Evolutionary conservation across 2,888 invertebrate genomes (phyloP), one percentile per base, ranked within the genome.

Genomic region (Xanthia icteritia): DNA sequence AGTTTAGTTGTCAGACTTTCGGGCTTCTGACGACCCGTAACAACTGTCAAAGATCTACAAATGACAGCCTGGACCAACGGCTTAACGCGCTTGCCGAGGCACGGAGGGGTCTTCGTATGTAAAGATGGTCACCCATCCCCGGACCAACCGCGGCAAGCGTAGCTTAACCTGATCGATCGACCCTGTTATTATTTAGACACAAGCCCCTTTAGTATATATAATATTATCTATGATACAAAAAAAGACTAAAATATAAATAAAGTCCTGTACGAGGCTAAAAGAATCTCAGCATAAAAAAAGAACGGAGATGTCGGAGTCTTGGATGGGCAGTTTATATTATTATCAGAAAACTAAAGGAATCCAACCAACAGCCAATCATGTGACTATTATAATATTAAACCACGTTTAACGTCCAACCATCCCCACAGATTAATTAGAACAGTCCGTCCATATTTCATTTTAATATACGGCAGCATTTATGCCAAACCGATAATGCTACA

Each of bases 401-500:
- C 76, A 75, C 20, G n/a, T n/a, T 56, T 63, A 63, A 36, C 42
- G 27, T 23, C 9, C 27, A 51, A 58, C 56, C 11, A 65, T 65
- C 64, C 79, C 42, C 39, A 74, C 81, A 74, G 75, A 78, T 76
- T 85, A 85, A 83, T 83, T 81, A 82, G 61, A 85, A 70, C 69
- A 75, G 61, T 58, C 2, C 15, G 60, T 31, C 73, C 66, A 79
- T 85, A 79, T 76, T 68, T 83, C 85, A 86, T 83, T 70, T 68
- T 74, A 83, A 80, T 77, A 83, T 48, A 70, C 63, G 27, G 56
- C 39, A 54, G 58, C 39, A 63, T 73, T 77, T 73, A 73, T 71
- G 83, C 71, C 79, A 75, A 78, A 73, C 86, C 73, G 73, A 82
- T 85, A 85, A 75, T 78, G 73, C 9, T 39, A 42, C n/a, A 39